Evolutionary conservation across 2,888 invertebrate genomes (phyloP), one percentile per base, ranked within the genome.

Genomic region (Cephalotes varians): DNA sequence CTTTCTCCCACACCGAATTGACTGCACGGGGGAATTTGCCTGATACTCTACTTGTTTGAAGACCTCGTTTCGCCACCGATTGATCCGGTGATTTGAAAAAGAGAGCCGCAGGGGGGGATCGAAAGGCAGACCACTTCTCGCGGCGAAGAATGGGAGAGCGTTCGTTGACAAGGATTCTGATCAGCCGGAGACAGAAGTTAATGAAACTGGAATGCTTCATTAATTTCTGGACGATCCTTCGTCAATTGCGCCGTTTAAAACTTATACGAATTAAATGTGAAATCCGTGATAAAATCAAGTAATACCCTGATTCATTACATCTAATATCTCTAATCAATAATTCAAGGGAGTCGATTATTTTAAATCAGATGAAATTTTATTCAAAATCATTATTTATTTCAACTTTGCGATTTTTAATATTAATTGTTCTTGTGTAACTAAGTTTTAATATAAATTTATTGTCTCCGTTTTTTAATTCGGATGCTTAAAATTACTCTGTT

Each of bases 21-120:
- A 25, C 44, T 56, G 47, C 56, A 12, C 34, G n/a, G 44, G 28
- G 34, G 54, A 40, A 58, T 69, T 56, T 18, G 71, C 77, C 25
- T 67, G 56, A 44, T 79, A 79, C 77, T 79, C 77, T 79, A 79
- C 77, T 79, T 79, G 71, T 79, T 79, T 71, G 71, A 79, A 79
- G 71, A 79, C 71, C 77, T 79, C 77, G 71, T 79, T 79, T 79
- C 77, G 77, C 71, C 77, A 79, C 71, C 77, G 56, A 79, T 79
- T 79, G 77, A 79, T 77, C 69, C 77, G 69, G 44, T 67, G 69
- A 77, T 79, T 71, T 79, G 56, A 71, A 71, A 79, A 71, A 79
- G 71, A 71, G 77, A 47, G 56, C 44, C 56, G 34, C 67, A 15
- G 31, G 18, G 34, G 12, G 37, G 21, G n/a, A n/a, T n/a, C n/a